Conservation (phyloP, 2,797 vertebrate species). For the Labroides dimidiatus region DNA sequence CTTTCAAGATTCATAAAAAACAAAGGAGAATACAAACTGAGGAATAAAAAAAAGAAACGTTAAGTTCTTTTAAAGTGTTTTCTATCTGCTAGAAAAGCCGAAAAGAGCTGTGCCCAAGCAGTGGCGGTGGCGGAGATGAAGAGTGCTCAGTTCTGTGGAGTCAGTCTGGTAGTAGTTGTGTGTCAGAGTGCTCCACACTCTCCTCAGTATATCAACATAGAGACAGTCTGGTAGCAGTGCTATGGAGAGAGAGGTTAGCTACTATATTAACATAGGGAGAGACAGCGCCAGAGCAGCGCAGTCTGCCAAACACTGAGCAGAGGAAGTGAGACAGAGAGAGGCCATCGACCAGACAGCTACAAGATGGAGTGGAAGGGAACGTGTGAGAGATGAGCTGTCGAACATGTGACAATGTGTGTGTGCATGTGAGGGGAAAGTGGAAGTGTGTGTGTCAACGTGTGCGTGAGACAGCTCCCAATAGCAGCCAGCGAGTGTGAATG, state of each 20-base stretch:
- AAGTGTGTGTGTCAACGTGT: constrained; percentile 39
- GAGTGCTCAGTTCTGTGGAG: constrained; percentile 67
- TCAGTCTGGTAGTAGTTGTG: constrained; percentile 72
- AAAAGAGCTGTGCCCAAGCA: constrained; percentile 8
- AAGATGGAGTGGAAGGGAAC: constrained; percentile 80
- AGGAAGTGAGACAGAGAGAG: constrained; percentile 72
- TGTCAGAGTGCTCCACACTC: constrained; percentile 67
- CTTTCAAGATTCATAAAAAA: constrained; percentile 44
- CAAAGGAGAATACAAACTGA: constrained; percentile 24
- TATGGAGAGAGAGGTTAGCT: constrained; percentile 78
- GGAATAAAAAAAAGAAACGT: not conserved
- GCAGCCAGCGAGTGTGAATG: constrained; percentile 80
- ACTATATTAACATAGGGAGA: constrained; percentile 83
- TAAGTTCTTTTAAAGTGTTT: constrained; percentile 14
- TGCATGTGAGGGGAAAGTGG: constrained; percentile 31
- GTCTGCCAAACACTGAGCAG: constrained; percentile 73
- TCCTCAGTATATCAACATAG: constrained; percentile 77
- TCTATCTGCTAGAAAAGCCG: constrained; percentile 19
- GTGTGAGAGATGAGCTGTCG: constrained; percentile 83
- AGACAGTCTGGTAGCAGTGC: constrained; percentile 73
- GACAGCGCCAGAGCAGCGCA: constrained; percentile 75
- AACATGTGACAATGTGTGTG: constrained; percentile 74
- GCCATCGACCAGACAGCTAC: constrained; percentile 81
- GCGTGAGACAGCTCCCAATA: constrained; percentile 75
- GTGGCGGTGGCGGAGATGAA: constrained; percentile 52